phyloP scores from a whole-genome alignment of 2,797 vertebrate genomes.

The Labroides dimidiatus region DNA sequence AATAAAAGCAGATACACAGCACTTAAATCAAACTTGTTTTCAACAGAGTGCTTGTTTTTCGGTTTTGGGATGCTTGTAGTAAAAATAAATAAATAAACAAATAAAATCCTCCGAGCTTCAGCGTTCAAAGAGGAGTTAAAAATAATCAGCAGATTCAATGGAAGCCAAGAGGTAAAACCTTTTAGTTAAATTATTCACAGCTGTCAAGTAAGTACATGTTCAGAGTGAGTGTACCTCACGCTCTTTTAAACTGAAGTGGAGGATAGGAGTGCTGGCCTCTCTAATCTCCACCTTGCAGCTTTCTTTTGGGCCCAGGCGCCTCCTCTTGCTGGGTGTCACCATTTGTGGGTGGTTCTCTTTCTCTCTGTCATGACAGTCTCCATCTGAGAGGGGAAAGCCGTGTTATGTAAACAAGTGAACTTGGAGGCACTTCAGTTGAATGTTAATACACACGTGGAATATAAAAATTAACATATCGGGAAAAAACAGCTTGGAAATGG shows the following conservation, averaged over 20 bases:
- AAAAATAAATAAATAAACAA: slow-evolving; percentile 8
- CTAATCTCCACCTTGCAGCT: slow-evolving; percentile 74
- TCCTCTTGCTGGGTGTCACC: slow-evolving; percentile 70
- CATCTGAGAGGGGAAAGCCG: slow-evolving; percentile 55
- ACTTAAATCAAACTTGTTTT: slow-evolving; percentile 16
- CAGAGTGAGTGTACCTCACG: slow-evolving; percentile 63
- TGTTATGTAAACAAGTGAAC: slow-evolving; percentile 31
- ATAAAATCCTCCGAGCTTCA: not conserved
- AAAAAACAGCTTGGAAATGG: slow-evolving; percentile 16
- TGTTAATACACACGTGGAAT: slow-evolving; percentile 25
- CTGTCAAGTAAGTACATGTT: slow-evolving; percentile 30
- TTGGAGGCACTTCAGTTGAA: slow-evolving; percentile 1
- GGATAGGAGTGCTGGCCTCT: slow-evolving; percentile 53
- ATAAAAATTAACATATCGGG: slow-evolving; percentile 14
- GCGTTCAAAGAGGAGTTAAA: slow-evolving; percentile 36
- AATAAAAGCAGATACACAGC: slow-evolving; percentile 11
- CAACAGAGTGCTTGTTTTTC: slow-evolving; percentile 7
- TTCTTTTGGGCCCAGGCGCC: slow-evolving; percentile 53
- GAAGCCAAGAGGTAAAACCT: slow-evolving; percentile 41
- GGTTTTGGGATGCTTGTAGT: slow-evolving; percentile 12
- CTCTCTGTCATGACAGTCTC: slow-evolving; percentile 33
- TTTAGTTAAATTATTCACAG: slow-evolving; percentile 62
- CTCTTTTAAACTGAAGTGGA: slow-evolving; percentile 46
- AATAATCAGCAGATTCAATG: slow-evolving; percentile 37
- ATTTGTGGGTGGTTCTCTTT: slow-evolving; percentile 76